A percentile compares a stretch with the other conserved stretches of the same genome.
Conservation (phyloP, 2,888 invertebrate species). For the Spialia ferax region DNA sequence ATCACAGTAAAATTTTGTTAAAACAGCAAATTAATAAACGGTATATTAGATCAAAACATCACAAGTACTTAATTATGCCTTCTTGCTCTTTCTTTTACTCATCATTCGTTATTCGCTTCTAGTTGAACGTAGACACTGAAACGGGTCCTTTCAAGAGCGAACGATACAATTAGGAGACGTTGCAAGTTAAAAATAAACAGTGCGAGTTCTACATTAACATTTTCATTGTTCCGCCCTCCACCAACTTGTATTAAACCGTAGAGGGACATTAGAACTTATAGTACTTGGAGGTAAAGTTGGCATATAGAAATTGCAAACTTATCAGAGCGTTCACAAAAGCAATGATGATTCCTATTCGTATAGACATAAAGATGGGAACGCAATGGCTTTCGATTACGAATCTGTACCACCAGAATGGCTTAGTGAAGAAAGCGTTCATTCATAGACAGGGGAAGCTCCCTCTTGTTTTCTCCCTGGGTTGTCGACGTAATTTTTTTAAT, state of each 20-base stretch:
- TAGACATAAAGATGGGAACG: slow-evolving; percentile 20
- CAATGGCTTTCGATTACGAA: neutral
- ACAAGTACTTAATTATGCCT: too few species aligned
- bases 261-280: slow-evolving; percentile 82
- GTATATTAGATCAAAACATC: too few species aligned
- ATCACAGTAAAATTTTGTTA: too few species aligned
- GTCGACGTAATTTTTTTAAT: slow-evolving; percentile 85
- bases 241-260: slow-evolving; percentile 77
- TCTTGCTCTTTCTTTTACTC: too few species aligned
- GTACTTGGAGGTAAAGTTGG: slow-evolving; percentile 79
- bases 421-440: slow-evolving; percentile 71
- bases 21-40: too few species aligned
- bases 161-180: slow-evolving; percentile 53
- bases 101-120: slow-evolving; percentile 26
- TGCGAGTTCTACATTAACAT: slow-evolving; percentile 71
- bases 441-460: slow-evolving; percentile 74
- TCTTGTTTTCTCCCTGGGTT: slow-evolving; percentile 60
- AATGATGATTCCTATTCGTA: slow-evolving; percentile 9
- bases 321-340: slow-evolving; percentile 40
- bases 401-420: neutral
- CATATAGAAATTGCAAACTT: slow-evolving; percentile 71
- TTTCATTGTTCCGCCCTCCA: slow-evolving; percentile 77
- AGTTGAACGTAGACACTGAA: slow-evolving; percentile 20
- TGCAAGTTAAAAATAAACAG: slow-evolving; percentile 72
- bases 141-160: slow-evolving; percentile 29